Evolutionary conservation across 1,140 invertebrate species (phyloP).

Genomic region (Hylaeus anthracinus): DNA sequence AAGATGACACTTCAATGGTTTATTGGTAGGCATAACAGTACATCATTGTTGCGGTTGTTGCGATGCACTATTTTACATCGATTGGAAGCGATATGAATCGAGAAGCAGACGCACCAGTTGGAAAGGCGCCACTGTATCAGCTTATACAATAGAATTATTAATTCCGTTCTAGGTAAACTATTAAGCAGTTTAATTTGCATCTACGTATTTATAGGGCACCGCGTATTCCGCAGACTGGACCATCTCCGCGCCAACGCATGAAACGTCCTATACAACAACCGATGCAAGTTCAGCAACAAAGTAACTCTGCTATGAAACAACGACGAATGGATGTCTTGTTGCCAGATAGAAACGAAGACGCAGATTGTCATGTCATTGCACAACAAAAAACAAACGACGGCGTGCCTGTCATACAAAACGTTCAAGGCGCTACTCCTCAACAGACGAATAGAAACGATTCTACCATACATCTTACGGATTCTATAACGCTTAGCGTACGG

Average conservation of each 20-base stretch:
- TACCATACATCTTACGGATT: constrained; percentile 84
- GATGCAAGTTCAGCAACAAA: constrained; percentile 64
- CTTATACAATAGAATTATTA: background rate
- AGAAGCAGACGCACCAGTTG: no score
- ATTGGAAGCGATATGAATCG: no score
- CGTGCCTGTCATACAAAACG: constrained; percentile 87
- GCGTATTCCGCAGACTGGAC: constrained; percentile 60
- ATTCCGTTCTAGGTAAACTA: background rate
- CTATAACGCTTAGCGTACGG: constrained; percentile 85
- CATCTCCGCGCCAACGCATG: constrained; percentile 69
- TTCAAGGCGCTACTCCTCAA: constrained; percentile 83
- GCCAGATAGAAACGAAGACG: constrained; percentile 83
- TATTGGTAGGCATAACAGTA: no score
- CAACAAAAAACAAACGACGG: constrained; percentile 88
- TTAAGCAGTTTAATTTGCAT: constrained; percentile 18
- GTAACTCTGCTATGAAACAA: constrained; percentile 70
- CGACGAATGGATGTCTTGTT: constrained; percentile 82
- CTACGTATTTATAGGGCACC: constrained; percentile 64
- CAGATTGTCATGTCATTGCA: constrained; percentile 85
- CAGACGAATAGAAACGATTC: constrained; percentile 81
- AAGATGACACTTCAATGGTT: no score
- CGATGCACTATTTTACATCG: no score
- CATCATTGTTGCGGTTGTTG: no score
- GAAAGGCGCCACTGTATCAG: no score
- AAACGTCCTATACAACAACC: constrained; percentile 72